A percentile compares a stretch with the other conserved stretches of the same genome.
phyloP scores from a whole-genome alignment of 2,113 vertebrate genomes.

The Malaclemys terrapin region DNA sequence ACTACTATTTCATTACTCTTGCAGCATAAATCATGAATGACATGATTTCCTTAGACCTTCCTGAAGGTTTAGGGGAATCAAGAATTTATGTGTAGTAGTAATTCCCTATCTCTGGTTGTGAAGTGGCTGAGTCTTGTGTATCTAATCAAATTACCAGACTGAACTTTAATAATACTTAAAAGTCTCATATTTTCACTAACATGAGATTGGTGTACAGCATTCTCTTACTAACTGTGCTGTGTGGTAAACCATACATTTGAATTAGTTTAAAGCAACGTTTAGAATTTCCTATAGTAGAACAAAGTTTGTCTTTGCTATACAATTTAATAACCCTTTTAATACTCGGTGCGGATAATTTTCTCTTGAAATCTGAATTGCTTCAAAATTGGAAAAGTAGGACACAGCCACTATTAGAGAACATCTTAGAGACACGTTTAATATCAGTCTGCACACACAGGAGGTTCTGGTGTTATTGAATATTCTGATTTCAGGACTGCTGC shows the following conservation, averaged over 20 bases:
- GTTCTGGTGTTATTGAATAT: conserved; percentile 52
- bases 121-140: not conserved
- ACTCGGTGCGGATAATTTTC: not conserved
- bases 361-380: conserved; percentile 9
- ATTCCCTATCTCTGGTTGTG: not conserved
- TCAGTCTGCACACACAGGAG: conserved; percentile 5
- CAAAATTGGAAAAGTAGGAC: conserved; percentile 49
- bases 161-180: not conserved
- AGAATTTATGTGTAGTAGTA: not conserved
- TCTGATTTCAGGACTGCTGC: conserved; percentile 84
- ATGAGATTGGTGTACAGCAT: not conserved
- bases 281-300: not conserved
- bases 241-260: not conserved
- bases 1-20: not conserved
- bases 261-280: not conserved
- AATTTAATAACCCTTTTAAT: not conserved
- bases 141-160: not conserved
- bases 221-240: not conserved
- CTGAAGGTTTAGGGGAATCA: not conserved
- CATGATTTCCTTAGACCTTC: not conserved
- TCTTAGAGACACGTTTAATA: conserved; percentile 30
- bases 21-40: not conserved
- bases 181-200: not conserved
- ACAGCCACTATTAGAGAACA: not conserved
- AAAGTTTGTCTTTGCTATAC: not conserved